A percentile compares a stretch with the other conserved stretches of the same genome.
Conservation (phyloP, 2,797 vertebrate species). For the Rhinophrynus dorsalis region DNA sequence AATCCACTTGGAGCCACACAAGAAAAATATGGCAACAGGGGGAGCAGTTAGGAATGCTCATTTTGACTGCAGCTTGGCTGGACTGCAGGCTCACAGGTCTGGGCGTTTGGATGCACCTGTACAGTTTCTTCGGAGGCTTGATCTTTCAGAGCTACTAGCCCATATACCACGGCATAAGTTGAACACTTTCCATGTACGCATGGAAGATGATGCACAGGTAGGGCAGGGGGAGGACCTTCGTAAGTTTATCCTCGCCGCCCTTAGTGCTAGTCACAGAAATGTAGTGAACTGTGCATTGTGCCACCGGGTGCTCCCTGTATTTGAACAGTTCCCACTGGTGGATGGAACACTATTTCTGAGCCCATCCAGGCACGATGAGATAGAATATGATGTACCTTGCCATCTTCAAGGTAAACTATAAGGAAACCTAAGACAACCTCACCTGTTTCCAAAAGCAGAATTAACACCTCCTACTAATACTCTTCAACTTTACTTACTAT, state of each 20-base stretch:
- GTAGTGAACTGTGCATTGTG: conserved; percentile 96
- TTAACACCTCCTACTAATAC: no score
- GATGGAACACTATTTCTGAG: conserved; percentile 97
- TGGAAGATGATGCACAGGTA: conserved; percentile 96
- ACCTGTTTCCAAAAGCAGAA: no score
- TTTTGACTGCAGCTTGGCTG: conserved; percentile 66
- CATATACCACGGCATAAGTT: conserved; percentile 95
- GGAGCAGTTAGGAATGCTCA: conserved; percentile 71
- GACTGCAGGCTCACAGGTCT: conserved; percentile 72
- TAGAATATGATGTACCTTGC: conserved; percentile 97
- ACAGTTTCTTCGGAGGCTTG: conserved; percentile 93
- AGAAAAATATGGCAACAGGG: conserved; percentile 79
- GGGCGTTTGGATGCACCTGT: conserved; percentile 79
- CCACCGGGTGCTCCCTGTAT: conserved; percentile 89
- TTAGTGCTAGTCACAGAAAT: conserved; percentile 94
- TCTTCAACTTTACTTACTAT: no score
- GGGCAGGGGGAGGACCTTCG: conserved; percentile 97
- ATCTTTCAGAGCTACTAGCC: conserved; percentile 93
- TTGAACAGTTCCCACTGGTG: conserved; percentile 97
- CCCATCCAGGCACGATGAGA: conserved; percentile 95
- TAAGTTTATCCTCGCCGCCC: conserved; percentile 94
- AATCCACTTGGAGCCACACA: conserved; percentile 88
- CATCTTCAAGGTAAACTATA: conserved; percentile 98
- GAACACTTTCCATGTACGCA: conserved; percentile 97
- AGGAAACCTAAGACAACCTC: no score